Conservation (phyloP, 2,797 vertebrate species). For the Lepilemur ruficaudatus region DNA sequence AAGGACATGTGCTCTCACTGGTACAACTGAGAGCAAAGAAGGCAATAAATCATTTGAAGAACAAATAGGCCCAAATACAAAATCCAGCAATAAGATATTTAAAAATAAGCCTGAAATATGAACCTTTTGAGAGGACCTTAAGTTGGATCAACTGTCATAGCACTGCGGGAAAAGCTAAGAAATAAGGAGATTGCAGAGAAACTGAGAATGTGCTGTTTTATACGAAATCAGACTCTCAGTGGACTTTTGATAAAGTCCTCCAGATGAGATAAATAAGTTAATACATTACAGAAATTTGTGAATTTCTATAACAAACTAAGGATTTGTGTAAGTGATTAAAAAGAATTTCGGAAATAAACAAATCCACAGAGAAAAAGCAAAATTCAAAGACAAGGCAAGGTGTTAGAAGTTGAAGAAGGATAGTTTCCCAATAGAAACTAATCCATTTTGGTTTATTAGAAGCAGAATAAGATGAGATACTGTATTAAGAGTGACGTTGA, state of each 20-base stretch:
- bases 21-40: not conserved
- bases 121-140: not conserved
- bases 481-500: not conserved
- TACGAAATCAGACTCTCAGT: not conserved
- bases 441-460: not conserved
- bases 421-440: not conserved
- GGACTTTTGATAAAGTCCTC: not conserved
- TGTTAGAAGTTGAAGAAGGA: not conserved
- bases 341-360: not conserved
- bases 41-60: not conserved
- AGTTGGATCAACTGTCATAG: not conserved
- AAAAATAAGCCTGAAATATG: not conserved
- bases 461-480: not conserved
- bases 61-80: not conserved
- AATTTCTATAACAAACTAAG: not conserved
- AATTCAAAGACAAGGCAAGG: not conserved
- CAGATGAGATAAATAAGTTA: not conserved
- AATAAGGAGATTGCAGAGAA: not conserved
- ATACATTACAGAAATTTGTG: not conserved
- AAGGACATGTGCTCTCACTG: not conserved
- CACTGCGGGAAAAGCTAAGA: not conserved
- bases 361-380: not conserved
- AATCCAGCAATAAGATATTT: not conserved
- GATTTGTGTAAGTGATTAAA: not conserved
- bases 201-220: not conserved